Conservation (phyloP, 2,113 vertebrate species). For the Galemys pyrenaicus region DNA sequence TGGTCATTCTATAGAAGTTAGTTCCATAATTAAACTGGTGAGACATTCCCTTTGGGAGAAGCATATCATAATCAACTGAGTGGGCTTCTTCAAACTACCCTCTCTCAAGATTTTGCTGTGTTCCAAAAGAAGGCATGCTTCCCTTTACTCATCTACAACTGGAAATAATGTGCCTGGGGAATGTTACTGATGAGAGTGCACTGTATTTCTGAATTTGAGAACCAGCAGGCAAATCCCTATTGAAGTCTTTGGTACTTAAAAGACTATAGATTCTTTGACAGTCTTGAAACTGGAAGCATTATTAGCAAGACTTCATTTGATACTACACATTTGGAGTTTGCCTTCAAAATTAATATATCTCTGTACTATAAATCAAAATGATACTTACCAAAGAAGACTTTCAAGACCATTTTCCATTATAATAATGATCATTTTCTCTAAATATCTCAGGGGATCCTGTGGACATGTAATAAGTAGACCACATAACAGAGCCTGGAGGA, state of each 20-base stretch:
- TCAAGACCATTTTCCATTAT: slow-evolving; percentile 78
- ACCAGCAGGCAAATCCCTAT: neutral
- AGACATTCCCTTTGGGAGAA: neutral
- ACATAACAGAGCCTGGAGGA: slow-evolving; percentile 80
- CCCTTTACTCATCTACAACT: neutral
- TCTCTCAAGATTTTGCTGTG: neutral
- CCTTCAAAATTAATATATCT: slow-evolving; percentile 38
- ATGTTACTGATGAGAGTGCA: neutral
- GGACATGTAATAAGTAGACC: slow-evolving; percentile 78
- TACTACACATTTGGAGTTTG: neutral
- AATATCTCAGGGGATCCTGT: slow-evolving; percentile 81
- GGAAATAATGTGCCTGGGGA: neutral
- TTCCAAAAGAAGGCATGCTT: neutral
- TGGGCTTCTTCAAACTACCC: neutral
- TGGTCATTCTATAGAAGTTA: slow-evolving; percentile 1
- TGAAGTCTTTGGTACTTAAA: neutral
- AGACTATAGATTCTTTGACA: neutral
- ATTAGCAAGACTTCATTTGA: neutral
- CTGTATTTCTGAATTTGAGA: neutral
- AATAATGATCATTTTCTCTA: slow-evolving; percentile 84
- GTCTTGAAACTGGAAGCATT: neutral
- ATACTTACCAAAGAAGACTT: slow-evolving; percentile 77
- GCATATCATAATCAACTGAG: neutral
- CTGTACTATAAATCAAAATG: slow-evolving; percentile 7
- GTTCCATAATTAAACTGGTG: neutral